A percentile compares a stretch with the other conserved stretches of the same genome.
phyloP scores from a whole-genome alignment of 2,888 invertebrate genomes.

The Selenia dentaria region DNA sequence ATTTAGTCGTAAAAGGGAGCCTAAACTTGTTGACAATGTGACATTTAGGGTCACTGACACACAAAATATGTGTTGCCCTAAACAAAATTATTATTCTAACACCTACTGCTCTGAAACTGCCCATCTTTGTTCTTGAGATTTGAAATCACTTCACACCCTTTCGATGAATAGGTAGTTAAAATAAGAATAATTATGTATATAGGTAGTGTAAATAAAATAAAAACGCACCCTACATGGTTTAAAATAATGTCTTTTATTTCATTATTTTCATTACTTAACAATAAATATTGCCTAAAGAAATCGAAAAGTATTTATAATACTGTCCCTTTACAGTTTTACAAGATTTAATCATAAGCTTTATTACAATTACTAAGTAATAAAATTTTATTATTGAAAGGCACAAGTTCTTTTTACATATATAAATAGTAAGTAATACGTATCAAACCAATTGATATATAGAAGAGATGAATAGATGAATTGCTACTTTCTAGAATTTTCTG shows the following conservation, averaged over 20 bases:
- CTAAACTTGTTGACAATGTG: too few species aligned
- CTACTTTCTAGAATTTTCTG: not conserved
- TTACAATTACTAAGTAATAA: constrained; percentile 29
- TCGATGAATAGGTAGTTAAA: too few species aligned
- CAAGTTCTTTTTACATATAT: constrained; percentile 29
- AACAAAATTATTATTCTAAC: too few species aligned
- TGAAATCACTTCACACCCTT: not conserved
- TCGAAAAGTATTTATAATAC: constrained; percentile 58
- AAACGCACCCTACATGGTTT: constrained; percentile 52
- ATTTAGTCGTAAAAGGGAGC: too few species aligned
- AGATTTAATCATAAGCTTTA: constrained; percentile 40
- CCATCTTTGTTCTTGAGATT: not conserved
- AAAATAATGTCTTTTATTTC: constrained; percentile 84
- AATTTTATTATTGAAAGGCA: constrained; percentile 47
- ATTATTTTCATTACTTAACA: constrained; percentile 61
- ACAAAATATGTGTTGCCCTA: too few species aligned
- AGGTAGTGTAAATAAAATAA: constrained; percentile 57
- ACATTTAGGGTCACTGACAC: too few species aligned
- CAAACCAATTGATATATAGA: not conserved
- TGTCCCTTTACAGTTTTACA: constrained; percentile 51
- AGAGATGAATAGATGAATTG: not conserved
- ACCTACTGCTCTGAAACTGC: too few species aligned
- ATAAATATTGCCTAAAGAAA: constrained; percentile 59
- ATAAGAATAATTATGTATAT: constrained; percentile 16
- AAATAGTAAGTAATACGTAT: not conserved